Evolutionary conservation across 2,888 invertebrate species (phyloP), one percentile per base, ranked within the genome.

Genomic region (Eristalis tenax): DNA sequence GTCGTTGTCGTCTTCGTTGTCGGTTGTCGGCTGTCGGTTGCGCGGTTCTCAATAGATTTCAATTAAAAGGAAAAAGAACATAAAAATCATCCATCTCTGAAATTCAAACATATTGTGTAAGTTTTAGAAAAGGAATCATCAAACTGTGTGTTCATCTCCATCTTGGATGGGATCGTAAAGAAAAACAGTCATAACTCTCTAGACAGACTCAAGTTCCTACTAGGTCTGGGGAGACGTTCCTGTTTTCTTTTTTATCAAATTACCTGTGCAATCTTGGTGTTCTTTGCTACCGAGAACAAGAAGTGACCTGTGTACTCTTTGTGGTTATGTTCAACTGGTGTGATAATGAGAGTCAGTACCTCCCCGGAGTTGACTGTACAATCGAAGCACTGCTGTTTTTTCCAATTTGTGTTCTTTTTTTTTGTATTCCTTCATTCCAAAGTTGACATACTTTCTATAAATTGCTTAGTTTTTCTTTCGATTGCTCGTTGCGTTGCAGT

Each of bases 391-490:
- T 64, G 18, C 59, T 68, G 35, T 32, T 61, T 38, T 11, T 38
- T 71, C 70, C 64, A 35, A 56, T 83, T 78, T 50, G 38, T 50
- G 38, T 75, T 63, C 61, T 63, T 61, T 32, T 61, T 32, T 10
- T 38, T 68, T 35, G 28, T 81, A 57, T 66, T 63, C 56, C 18
- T 43, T 65, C 13, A 38, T 61, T 11, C 63, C 13, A 38, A 56
- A 70, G 70, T 50, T 87, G 87, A 83, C 87, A 87, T 87, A 87
- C 87, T 87, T 87, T 87, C 87, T 80, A 83, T 80, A 83, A 87
- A 80, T 66, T 83, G 83, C 83, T 83, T 83, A 76, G 73, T 87
- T 83, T 83, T 87, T 56, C 68, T 87, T 87, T 83, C 75, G 40
- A 59, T 43, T 64, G 23, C 15, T 64, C 35, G 64, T 82, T 82